Evolutionary conservation across 2,113 vertebrate genomes (phyloP).

Genomic region (Chloroceryle aenea): DNA sequence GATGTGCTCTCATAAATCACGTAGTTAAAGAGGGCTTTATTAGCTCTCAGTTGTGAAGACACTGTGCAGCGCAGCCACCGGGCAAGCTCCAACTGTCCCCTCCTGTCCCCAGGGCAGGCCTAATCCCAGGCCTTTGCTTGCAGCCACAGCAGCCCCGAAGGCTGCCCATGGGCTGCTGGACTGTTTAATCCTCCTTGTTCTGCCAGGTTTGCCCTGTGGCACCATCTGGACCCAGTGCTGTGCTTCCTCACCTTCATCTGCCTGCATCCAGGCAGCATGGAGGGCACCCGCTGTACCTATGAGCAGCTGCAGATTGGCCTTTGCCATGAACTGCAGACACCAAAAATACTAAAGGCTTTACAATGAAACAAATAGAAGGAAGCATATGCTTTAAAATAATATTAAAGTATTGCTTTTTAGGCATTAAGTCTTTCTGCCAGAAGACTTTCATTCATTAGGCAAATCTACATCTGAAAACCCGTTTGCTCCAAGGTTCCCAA

Average conservation of each 20-base stretch:
- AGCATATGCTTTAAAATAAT: neutral
- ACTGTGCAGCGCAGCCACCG: neutral
- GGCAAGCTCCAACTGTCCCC: neutral
- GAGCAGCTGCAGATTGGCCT: rapidly evolving
- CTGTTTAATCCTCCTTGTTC: neutral
- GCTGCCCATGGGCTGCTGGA: neutral
- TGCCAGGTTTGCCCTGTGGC: neutral
- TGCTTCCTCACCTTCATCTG: neutral
- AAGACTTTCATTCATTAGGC: neutral
- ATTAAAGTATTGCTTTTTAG: neutral
- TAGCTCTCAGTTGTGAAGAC: neutral
- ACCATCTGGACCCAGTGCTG: neutral
- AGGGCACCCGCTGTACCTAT: rapidly evolving
- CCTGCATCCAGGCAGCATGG: rapidly evolving
- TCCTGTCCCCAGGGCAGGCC: neutral
- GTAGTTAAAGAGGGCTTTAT: neutral
- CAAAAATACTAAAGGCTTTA: neutral
- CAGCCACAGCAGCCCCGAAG: neutral
- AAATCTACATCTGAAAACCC: neutral
- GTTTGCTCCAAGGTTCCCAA: neutral
- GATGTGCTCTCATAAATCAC: neutral
- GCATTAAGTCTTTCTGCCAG: neutral
- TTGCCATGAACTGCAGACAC: neutral
- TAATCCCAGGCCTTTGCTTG: neutral
- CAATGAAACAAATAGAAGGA: neutral